phyloP scores from a whole-genome alignment of 2,888 invertebrate genomes.

The Meteorus cinctellus region DNA sequence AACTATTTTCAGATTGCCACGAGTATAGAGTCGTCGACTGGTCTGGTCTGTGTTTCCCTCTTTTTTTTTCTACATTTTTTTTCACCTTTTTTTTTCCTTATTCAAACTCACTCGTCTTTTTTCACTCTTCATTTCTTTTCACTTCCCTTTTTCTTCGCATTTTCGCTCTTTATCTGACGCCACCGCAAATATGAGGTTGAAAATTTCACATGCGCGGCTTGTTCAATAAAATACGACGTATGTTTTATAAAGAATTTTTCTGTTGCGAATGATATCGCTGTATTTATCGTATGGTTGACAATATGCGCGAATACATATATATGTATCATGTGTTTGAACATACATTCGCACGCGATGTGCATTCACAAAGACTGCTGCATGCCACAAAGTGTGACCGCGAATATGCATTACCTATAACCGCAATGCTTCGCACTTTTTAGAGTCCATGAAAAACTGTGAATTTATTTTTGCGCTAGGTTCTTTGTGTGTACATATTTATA shows the following conservation, averaged over 20 bases:
- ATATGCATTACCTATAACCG: constrained; percentile 2
- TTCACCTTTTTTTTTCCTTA: neutral
- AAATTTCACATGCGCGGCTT: neutral
- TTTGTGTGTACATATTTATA: neutral
- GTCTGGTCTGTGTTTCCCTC: constrained; percentile 25
- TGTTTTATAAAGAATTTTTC: constrained; percentile 6
- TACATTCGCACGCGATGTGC: neutral
- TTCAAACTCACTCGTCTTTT: constrained; percentile 16
- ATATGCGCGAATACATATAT: neutral
- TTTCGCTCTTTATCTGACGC: neutral
- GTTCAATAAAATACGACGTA: neutral
- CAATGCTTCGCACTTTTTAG: neutral
- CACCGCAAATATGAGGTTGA: neutral
- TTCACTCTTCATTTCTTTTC: constrained; percentile 10
- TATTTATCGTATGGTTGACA: constrained; percentile 9
- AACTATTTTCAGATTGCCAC: constrained; percentile 43
- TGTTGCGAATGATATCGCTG: neutral
- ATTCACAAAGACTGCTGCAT: neutral
- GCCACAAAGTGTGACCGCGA: constrained; percentile 6
- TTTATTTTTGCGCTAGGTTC: neutral
- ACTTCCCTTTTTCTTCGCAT: constrained; percentile 1
- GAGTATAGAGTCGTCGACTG: constrained; percentile 34
- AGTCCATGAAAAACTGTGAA: neutral
- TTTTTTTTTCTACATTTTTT: constrained; percentile 4
- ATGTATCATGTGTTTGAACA: neutral